Evolutionary conservation across 2,888 invertebrate genomes (phyloP), one percentile per base, ranked within the genome.

Genomic region (Drosophila nr. perissopoda): DNA sequence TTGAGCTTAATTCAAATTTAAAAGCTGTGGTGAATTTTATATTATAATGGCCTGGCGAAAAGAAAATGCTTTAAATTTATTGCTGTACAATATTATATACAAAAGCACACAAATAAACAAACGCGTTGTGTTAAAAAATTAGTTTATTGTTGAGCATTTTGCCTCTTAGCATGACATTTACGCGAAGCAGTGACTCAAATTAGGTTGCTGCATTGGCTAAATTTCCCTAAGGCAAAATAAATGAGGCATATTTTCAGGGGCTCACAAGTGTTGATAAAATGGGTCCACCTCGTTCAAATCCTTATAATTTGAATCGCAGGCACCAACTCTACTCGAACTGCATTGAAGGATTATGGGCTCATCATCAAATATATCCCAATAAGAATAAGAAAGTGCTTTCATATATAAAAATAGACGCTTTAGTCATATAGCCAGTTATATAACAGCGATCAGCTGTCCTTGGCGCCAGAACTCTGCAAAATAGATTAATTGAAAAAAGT

Each of bases 1-100:
- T 2, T 1, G 16, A 29, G 65, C 29, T 49, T 7, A 60, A 11
- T 58, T n/a, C n/a, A 4, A 7, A 21, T 42, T 57, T 21, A 40
- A 62, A n/a, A 57, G 18, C 25, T 2, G 42, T 49, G 74, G 58
- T 66, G 59, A 66, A 34, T 40, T 51, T 2, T 7, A 16, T 21
- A 46, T 16, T 16, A 16, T 8, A 25, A 16, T 25, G 2, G 13
- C 7, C 21, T 46, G 21, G 4, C 13, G 18, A 18, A 8, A 2
- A 38, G 0, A 18, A 38, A 38, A 38, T 18, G 4, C 4, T 16
- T 16, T 25, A 21, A 11, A 21, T 11, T 21, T 46, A 2, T 13
- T 46, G 7, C 7, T 21, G 13, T 7, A 21, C 7, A 21, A 7
- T 46, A 21, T 7, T 42, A 42, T 21, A 21, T 2, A 1, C 13